Evolutionary conservation across 2,797 vertebrate genomes (phyloP).

Genomic region (Benthosema pterotum): DNA sequence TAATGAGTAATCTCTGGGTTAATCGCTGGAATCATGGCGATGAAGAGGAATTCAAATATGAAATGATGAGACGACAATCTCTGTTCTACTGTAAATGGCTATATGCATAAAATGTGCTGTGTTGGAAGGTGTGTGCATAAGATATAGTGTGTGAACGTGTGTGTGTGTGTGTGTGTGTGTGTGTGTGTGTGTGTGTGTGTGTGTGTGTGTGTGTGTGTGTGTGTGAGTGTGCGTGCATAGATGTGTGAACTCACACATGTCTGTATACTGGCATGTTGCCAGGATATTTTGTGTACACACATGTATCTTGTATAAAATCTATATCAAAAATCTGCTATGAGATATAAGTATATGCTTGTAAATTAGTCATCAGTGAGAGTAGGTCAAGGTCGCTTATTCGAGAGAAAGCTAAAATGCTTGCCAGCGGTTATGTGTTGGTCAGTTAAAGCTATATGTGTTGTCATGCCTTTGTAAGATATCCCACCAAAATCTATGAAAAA

Average conservation of each 20-base stretch:
- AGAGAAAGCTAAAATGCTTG: slow-evolving; percentile 85
- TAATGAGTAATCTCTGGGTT: slow-evolving; percentile 33
- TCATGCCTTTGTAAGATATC: slow-evolving; percentile 89
- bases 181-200: slow-evolving; percentile 32
- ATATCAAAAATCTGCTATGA: slow-evolving; percentile 84
- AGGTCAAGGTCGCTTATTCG: slow-evolving; percentile 85
- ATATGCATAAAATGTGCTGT: slow-evolving; percentile 77
- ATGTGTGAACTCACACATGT: slow-evolving; percentile 52
- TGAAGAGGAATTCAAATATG: slow-evolving; percentile 46
- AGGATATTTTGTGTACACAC: slow-evolving; percentile 81
- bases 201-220: slow-evolving; percentile 45
- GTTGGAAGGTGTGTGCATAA: slow-evolving; percentile 62
- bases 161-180: slow-evolving; percentile 61
- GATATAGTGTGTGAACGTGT: slow-evolving; percentile 39
- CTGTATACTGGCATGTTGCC: slow-evolving; percentile 75
- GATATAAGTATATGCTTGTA: slow-evolving; percentile 92
- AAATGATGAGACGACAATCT: slow-evolving; percentile 82
- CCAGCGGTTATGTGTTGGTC: slow-evolving; percentile 86
- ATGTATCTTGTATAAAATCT: slow-evolving; percentile 86
- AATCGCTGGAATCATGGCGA: slow-evolving; percentile 40
- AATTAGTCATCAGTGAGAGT: slow-evolving; percentile 83
- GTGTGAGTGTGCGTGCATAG: slow-evolving; percentile 5
- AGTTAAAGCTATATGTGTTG: slow-evolving; percentile 84
- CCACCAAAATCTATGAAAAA: slow-evolving; percentile 83
- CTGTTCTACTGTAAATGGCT: slow-evolving; percentile 76